Evolutionary conservation across 2,797 vertebrate genomes (phyloP).

Genomic region (Falco cherrug): DNA sequence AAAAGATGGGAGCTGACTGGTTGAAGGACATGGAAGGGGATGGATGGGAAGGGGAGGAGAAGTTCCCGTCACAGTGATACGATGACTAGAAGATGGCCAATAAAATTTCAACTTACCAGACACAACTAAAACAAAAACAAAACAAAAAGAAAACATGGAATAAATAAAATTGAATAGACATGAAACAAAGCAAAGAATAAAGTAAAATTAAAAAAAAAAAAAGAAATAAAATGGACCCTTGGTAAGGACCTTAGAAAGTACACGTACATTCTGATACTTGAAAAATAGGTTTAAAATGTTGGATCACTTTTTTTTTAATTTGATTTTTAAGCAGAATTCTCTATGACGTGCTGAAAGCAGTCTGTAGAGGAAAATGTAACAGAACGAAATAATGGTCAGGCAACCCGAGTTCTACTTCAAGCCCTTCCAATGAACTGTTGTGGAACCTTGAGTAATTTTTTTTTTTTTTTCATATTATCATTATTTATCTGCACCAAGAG

Average conservation of each 20-base stretch:
- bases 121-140: conserved; percentile 91
- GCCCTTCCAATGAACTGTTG: neutral
- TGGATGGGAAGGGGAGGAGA: conserved; percentile 91
- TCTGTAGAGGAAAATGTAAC: neutral
- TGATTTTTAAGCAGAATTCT: conserved; percentile 1
- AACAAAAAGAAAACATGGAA: conserved; percentile 88
- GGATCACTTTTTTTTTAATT: neutral
- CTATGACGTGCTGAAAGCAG: neutral
- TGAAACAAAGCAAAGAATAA: conserved; percentile 76
- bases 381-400: neutral
- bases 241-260: conserved; percentile 40
- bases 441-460: neutral
- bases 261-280: conserved; percentile 23
- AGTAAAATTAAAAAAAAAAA: conserved; percentile 49
- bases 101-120: conserved; percentile 99
- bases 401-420: neutral
- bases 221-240: conserved; percentile 42
- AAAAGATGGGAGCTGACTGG: conserved; percentile 91
- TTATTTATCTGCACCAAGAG: neutral
- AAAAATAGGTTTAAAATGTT: neutral
- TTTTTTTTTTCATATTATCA: neutral
- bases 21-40: conserved; percentile 89
- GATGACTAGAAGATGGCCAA: conserved; percentile 94
- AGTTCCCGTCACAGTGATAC: conserved; percentile 91
- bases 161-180: conserved; percentile 85